A percentile compares a stretch with the other conserved stretches of the same genome.
Conservation (phyloP, 2,113 vertebrate species). For the Serilophus lunatus region DNA sequence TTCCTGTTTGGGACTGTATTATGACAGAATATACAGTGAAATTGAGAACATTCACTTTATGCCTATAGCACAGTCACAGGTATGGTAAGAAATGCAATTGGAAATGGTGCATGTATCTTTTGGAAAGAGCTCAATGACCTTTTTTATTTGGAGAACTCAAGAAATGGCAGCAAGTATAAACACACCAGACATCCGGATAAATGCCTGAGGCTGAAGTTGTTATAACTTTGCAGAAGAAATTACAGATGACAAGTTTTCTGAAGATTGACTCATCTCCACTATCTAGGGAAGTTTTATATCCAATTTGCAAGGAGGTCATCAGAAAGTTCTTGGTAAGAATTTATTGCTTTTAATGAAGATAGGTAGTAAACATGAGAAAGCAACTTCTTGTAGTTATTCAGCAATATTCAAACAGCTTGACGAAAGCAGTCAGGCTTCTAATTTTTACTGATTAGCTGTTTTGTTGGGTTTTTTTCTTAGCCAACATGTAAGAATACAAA, state of each 20-base stretch:
- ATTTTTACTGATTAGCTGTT: background rate
- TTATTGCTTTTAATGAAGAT: background rate
- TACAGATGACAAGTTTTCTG: background rate
- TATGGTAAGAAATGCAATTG: background rate
- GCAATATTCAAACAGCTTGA: background rate
- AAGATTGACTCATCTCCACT: background rate
- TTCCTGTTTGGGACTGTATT: background rate
- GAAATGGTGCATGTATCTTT: background rate
- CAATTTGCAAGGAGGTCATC: background rate
- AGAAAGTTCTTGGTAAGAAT: background rate
- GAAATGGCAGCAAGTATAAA: background rate
- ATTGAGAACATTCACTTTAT: background rate
- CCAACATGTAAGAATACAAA: background rate
- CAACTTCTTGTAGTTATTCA: background rate
- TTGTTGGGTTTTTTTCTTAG: background rate
- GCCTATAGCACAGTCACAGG: background rate
- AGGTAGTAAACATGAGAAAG: background rate
- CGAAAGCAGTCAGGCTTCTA: background rate
- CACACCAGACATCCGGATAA: background rate
- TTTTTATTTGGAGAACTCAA: background rate
- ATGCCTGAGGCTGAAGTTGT: background rate
- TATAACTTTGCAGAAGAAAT: background rate
- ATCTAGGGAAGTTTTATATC: background rate
- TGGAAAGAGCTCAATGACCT: background rate
- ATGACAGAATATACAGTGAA: background rate